Evolutionary conservation across 1,140 invertebrate species (phyloP), one percentile per base, ranked within the genome.

Genomic region (Bactericera cockerelli): DNA sequence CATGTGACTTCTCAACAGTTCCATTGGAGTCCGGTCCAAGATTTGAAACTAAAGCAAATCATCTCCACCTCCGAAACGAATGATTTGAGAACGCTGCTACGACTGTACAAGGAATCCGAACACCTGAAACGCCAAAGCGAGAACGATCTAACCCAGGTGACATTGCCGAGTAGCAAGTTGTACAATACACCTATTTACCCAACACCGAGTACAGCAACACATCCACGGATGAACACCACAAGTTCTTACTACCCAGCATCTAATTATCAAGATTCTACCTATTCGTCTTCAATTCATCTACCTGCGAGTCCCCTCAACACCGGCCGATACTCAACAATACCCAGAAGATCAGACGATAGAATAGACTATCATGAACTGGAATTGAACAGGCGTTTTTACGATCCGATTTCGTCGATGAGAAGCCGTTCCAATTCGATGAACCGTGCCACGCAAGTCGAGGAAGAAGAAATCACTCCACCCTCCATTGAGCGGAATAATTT

Each of bases 71-170:
- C 42, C 6, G 42, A 49, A 49, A 49, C 42, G 3, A 49, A 49
- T 49, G 42, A 49, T 49, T 22, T 49, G 42, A 49, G 19, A 49
- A 49, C 42, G n/a, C 19, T 49, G 19, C 42, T 49, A 3, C 6
- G 19, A n/a, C 42, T 49, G 4, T 49, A 19, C 42, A 49, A 49
- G n/a, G 42, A 49, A 19, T 49, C 42, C n/a, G 42, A 49, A 49
- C 42, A 49, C 4, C n/a, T 49, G 42, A 49, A 49, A 49, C 42
- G 42, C 4, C 42, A 49, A 49, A 49, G 42, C 19, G 42, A 49
- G 19, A 49, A 49, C 19, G 42, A 49, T 22, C 19, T 49, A 16
- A 49, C 42, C 42, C 6, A 49, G 3, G 42, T 49, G n/a, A 49
- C 6, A 10, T n/a, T n/a, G n/a, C n/a, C 42, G 8, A 49, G 22